Evolutionary conservation across 1,140 invertebrate genomes (phyloP), one percentile per base, ranked within the genome.

Genomic region (Colletes latitarsis): DNA sequence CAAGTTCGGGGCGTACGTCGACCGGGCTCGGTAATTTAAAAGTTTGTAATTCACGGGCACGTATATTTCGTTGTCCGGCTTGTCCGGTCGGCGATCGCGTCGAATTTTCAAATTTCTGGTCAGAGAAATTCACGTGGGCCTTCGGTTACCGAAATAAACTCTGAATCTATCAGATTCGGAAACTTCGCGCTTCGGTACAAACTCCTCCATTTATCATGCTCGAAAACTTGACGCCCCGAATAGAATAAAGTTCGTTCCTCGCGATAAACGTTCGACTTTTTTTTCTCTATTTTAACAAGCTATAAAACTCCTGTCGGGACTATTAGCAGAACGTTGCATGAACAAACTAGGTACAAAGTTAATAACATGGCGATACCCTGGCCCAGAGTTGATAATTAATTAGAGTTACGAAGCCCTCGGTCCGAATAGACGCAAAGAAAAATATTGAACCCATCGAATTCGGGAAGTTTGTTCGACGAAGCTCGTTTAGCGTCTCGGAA

Each of bases 31-130:
- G 70, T 74, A 84, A 85, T 77, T 81, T 84, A 64, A 84, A 85
- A 85, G 39, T 84, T 84, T 69, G 19, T 66, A 66, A 74, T 80
- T 58, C 81, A 67, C 30, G 82, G n/a, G 83, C 83, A 78, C 82
- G 72, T 68, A 68, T 74, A 64, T 62, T 53, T 60, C 53, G 60
- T 17, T 6, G n/a, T 58, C 57, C 19, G 17, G 17, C 14, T n/a
- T 12, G 8, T 15, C 43, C 6, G 63, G 10, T 15, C 5, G 1
- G 15, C 17, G 6, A 17, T 21, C 64, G 41, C 39, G 39, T 30
- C 1, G 30, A 30, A 30, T 30, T 57, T 19, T 57, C 17, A 57
- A 57, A 57, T 57, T 57, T 57, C 55, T 12, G 12, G 55, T 0
- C 4, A n/a, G 14, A 15, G 17, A 57, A 19, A 12, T 57, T n/a